phyloP scores from a whole-genome alignment of 2,888 invertebrate genomes.

The Blastobasis adustella region DNA sequence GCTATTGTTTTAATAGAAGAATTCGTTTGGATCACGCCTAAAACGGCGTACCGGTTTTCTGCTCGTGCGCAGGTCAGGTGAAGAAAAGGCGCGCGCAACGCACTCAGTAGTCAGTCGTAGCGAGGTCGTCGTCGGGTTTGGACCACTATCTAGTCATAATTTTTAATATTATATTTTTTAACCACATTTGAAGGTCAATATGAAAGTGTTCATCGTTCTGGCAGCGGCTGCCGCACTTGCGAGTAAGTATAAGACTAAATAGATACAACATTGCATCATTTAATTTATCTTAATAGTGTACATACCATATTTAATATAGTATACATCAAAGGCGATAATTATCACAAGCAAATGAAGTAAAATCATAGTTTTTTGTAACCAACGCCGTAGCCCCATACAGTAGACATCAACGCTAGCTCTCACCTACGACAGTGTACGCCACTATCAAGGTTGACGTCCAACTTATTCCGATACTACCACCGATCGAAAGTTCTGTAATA shows the following conservation, averaged over 20 bases:
- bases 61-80: conserved; percentile 48
- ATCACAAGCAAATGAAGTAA: neutral
- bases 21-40: conserved; percentile 56
- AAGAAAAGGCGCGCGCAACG: conserved; percentile 69
- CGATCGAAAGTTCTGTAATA: too few relatives aligned
- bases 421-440: too few relatives aligned
- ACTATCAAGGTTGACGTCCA: too few relatives aligned
- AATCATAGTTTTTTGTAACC: neutral
- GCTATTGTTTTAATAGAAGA: conserved; percentile 50
- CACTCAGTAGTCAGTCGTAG: conserved; percentile 56
- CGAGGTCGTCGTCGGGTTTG: conserved; percentile 61
- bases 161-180: conserved; percentile 38
- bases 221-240: conserved; percentile 61
- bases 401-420: too few relatives aligned
- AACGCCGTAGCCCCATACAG: neutral
- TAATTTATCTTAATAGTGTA: conserved; percentile 1
- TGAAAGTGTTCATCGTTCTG: conserved; percentile 71
- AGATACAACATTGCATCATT: neutral
- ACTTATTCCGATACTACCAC: too few relatives aligned
- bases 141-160: conserved; percentile 67
- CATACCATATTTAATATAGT: neutral
- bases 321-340: neutral
- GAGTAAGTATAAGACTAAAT: conserved; percentile 47
- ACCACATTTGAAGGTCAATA: conserved; percentile 55
- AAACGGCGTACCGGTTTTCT: conserved; percentile 61